Evolutionary conservation across 1,140 invertebrate species (phyloP), one percentile per base, ranked within the genome.

Genomic region (Brachionus manjavacas): DNA sequence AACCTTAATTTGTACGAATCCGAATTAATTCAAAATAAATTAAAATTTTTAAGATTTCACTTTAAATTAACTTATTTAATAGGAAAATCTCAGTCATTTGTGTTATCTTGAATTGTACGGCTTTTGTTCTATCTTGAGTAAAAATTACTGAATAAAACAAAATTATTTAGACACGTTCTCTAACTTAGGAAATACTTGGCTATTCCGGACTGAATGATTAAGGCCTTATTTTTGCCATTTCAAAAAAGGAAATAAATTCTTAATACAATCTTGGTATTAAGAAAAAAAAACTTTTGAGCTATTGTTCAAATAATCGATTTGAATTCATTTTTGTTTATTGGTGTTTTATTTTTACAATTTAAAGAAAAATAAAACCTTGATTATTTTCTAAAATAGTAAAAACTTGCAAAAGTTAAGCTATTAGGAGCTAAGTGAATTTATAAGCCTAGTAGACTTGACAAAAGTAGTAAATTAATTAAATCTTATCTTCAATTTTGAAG

Each of bases 401-500:
- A 64, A 64, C 23, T 28, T 23, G 25, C 4, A 64, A 31, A 68
- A 68, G 11, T 68, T 14, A 68, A 28, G 9, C 28, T 23, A 39
- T 39, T 68, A 20, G n/a, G 20, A 60, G 52, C 16, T 31, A 68
- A 68, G 66, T 31, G 25, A 31, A 31, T 39, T 68, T 68, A 35
- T 68, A 20, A 60, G 52, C 52, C 20, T 60, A 60, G 9, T 60
- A 60, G 52, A 60, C 31, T 31, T 9, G 12, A 39, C 12, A 31
- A 68, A 31, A 68, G 31, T 39, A 14, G 31, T 68, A 68, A 68
- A 68, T 68, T 68, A 31, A 68, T 68, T 68, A 68, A 68, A 68
- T 35, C 66, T 68, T 68, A 39, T 68, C 66, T 68, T 31, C 0
- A 68, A 68, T 31, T 31, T 68, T 68, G 66, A 68, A 68, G 66